Evolutionary conservation across 37 sponge, comb jelly and placozoan species (phyloP).

Genomic region (Ianthella basta): DNA sequence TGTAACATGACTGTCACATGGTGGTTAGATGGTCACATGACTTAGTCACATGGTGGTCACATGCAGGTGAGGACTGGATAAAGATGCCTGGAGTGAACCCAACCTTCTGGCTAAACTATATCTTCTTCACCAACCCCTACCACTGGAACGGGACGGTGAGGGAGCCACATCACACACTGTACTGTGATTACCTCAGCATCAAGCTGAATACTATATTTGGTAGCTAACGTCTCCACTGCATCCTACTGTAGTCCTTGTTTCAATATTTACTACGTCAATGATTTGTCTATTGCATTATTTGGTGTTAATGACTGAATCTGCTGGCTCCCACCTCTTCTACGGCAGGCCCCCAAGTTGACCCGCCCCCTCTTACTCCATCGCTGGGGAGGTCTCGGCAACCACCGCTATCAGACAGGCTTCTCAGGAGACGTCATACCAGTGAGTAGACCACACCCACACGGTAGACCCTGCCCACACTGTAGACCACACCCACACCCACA

Average conservation of each 20-base stretch:
- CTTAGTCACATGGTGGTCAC: background rate
- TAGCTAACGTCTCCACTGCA: no score
- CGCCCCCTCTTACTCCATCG: constrained; percentile 69
- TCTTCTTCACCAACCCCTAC: constrained; percentile 79
- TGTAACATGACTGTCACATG: no score
- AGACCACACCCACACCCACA: no score
- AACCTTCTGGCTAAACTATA: constrained; percentile 78
- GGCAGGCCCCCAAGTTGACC: constrained; percentile 19
- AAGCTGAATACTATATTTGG: no score
- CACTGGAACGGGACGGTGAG: constrained; percentile 55
- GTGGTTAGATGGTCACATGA: no score
- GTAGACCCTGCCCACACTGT: no score
- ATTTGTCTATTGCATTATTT: no score
- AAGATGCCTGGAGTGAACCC: constrained; percentile 69
- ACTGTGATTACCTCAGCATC: background rate
- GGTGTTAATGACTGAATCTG: no score
- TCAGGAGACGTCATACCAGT: constrained; percentile 82
- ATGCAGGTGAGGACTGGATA: constrained; percentile 63
- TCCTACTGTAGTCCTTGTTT: no score
- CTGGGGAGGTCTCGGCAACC: constrained; percentile 84
- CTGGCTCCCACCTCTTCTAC: no score
- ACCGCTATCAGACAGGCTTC: constrained; percentile 78
- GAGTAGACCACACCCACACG: no score
- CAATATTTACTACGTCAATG: background rate
- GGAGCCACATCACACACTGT: background rate